Conservation (phyloP, 2,888 invertebrate genomes). For the Acheta domesticus region DNA sequence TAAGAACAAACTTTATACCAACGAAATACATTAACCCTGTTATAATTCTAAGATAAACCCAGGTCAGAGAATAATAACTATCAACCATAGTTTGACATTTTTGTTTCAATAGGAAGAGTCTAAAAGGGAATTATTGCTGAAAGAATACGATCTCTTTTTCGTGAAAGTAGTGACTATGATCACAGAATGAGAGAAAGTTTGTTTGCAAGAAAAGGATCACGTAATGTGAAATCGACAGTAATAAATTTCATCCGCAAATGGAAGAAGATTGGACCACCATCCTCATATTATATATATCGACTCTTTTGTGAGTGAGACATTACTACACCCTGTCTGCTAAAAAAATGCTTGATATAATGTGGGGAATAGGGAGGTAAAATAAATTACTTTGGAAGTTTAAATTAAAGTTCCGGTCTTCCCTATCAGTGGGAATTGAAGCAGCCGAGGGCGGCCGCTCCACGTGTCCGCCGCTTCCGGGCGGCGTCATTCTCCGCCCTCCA, state of each 20-base stretch:
- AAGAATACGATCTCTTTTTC: too few species aligned
- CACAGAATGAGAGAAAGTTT: too few species aligned
- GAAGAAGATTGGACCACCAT: not conserved
- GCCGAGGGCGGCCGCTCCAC: not conserved
- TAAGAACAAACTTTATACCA: too few species aligned
- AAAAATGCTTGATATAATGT: slow-evolving; percentile 6
- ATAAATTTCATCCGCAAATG: not conserved
- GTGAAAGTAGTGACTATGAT: too few species aligned
- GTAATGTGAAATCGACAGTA: not conserved
- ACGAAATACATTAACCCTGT: too few species aligned
- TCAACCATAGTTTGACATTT: too few species aligned
- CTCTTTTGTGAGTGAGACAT: not conserved
- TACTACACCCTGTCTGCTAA: not conserved
- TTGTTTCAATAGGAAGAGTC: too few species aligned
- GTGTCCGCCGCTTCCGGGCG: not conserved
- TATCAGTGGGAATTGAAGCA: not conserved
- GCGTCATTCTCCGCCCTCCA: too few species aligned
- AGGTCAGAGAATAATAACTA: too few species aligned
- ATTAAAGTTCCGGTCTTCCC: not conserved
- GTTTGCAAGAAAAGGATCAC: not conserved
- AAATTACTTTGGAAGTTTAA: slow-evolving; percentile 10
- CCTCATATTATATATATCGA: not conserved
- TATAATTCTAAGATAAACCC: too few species aligned
- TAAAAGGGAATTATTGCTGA: too few species aligned
- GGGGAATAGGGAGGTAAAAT: not conserved